A percentile compares a stretch with the other conserved stretches of the same genome.
phyloP scores from a whole-genome alignment of 2,113 vertebrate genomes.

The Monopterus albus region DNA sequence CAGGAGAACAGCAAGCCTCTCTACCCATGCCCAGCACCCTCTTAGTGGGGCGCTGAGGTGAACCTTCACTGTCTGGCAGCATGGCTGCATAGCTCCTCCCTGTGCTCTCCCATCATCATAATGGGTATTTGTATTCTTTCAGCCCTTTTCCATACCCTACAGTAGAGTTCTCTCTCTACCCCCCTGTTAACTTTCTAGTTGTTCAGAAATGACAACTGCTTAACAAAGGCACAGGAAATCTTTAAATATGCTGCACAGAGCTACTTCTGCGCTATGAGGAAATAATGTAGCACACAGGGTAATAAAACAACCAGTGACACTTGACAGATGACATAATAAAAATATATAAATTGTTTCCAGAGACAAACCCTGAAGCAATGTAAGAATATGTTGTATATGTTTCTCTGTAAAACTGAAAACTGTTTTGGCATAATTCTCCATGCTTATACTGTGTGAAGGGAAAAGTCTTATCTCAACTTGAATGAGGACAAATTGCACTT shows the following conservation, averaged over 20 bases:
- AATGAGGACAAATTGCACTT: conserved; percentile 3
- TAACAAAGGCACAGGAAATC: conserved; percentile 6
- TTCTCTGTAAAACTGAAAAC: background rate
- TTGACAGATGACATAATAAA: conserved; percentile 29
- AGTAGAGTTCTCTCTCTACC: background rate
- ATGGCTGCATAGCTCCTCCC: conserved; percentile 26
- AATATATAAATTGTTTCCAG: conserved; percentile 3
- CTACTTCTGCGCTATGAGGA: background rate
- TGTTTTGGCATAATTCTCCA: background rate
- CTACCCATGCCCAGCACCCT: conserved; percentile 51
- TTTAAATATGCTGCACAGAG: conserved; percentile 17
- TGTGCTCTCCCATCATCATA: background rate
- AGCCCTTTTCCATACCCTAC: background rate
- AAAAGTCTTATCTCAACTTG: background rate
- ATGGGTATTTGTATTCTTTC: conserved; percentile 17
- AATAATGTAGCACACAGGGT: conserved; percentile 2
- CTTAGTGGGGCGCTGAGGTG: conserved; percentile 64
- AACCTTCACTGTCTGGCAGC: conserved; percentile 54
- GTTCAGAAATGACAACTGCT: conserved; percentile 11
- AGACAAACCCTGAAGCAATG: background rate
- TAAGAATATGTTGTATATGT: background rate
- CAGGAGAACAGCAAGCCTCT: conserved; percentile 61
- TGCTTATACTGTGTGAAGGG: background rate
- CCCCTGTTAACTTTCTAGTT: conserved; percentile 6
- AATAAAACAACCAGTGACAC: conserved; percentile 25